Evolutionary conservation across 2,797 vertebrate genomes (phyloP), one percentile per base, ranked within the genome.

Genomic region (Melanotaenia trifasciata): DNA sequence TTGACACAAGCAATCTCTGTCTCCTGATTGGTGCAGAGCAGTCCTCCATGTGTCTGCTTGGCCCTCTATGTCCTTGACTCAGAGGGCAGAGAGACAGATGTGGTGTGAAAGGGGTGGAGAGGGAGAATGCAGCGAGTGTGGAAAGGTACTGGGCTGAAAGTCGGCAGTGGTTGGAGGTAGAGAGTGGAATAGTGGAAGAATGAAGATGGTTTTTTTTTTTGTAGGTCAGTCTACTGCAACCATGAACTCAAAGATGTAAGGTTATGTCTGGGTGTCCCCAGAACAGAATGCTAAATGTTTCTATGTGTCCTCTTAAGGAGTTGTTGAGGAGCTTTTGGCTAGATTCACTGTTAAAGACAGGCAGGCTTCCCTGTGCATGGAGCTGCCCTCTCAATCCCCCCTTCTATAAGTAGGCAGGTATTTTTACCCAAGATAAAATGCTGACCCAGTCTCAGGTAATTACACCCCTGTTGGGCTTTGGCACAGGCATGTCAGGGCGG

Each of bases 381-480:
- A 82, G 79, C 65, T 85, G 77, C 82, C 83, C 84, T 87, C 77
- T 81, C 83, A 76, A 58, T 62, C 78, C 84, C 80, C 79, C 77
- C 32, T 33, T 83, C 86, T 90, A 90, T 92, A 92, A 93, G 93
- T 88, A 93, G 90, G 87, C 85, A 91, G 91, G 91, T 95, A 95
- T 95, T 95, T 95, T 95, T 95, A 94, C 91, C 84, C 83, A 65
- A 70, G 70, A 81, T 90, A 93, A 94, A 94, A 87, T 93, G 92
- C 93, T 94, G 94, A 95, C 90, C 92, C 92, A 93, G 93, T 92
- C 91, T 84, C 88, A 91, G 94, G 92, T 94, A 94, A 94, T 94
- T 93, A 94, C 91, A 93, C 83, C 89, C 91, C 92, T 89, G 91
- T 85, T 88, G 89, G 92, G 92, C 88, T 89, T 89, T 94, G 94